Base-by-base conservation (phyloP, 2,797 vertebrate genomes). In the Syngnathus acus region DNA sequence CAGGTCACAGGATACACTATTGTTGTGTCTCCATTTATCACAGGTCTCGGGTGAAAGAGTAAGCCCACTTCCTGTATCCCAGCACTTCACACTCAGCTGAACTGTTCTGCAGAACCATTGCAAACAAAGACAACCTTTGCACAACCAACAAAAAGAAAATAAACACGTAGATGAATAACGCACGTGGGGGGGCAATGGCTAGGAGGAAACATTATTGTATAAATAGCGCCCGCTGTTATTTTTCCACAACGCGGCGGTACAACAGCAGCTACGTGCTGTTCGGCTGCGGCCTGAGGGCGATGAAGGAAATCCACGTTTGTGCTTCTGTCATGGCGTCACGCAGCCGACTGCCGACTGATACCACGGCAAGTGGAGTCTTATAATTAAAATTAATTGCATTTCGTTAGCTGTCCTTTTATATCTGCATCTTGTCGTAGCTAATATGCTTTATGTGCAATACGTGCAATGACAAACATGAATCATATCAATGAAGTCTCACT, bases 21-120 rank as follows among this genome's bases (percentile, higher is more conserved):
- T 96, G 95, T 96, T 95, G 89, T 90, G 90, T 90, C 92, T 91
- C 93, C 92, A 96, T 96, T 95, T 94, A 96, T 97, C 87, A 92
- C 91, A 84, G 75, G 87, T 69, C 77, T 78, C 84, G 86, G 94
- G 94, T 93, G 92, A 93, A 82, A 86, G 94, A 93, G 90, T 89
- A 92, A 86, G 88, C 83, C 78, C 62, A 79, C 88, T 91, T 91
- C 90, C 91, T 88, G 88, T 84, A 87, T 85, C 87, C 80, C 88
- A 84, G 79, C 86, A 90, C 89, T 91, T 90, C 90, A 90, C 90
- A 88, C 88, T 91, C 88, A 88, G 83, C 85, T 88, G 86, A 91
- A 87, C 87, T 85, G 87, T 89, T 90, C 87, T 87, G 86, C 84
- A 88, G 89, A 79, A 83, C 83, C 81, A 78, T 83, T 85, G 77